These are phyloP conservation scores for Apodemia mormo DNA, from an alignment of 2,888 invertebrate genomes.

Conservation along the genomic window DNA sequence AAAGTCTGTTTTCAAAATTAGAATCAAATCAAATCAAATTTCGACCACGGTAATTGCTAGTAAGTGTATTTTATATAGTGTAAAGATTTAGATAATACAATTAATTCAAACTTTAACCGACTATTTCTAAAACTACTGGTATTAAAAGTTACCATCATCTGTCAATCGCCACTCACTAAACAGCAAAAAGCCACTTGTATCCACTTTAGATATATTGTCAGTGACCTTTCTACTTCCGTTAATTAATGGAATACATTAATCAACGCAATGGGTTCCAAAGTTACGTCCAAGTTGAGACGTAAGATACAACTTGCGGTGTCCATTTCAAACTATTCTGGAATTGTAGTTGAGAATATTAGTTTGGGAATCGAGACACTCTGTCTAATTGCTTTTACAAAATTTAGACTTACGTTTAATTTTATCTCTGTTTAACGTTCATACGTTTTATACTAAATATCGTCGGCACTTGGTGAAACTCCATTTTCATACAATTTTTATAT, in stretches of 20 bases:
- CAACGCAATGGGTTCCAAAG: slow-evolving; percentile 11
- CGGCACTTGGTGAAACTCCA: too few relatives aligned
- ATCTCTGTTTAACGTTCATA: too few relatives aligned
- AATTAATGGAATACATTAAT: slow-evolving; percentile 12
- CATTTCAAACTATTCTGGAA: slow-evolving; percentile 1
- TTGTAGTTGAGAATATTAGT: slow-evolving; percentile 1
- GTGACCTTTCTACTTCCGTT: slow-evolving; percentile 4
- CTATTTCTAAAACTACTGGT: background rate
- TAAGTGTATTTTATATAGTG: too few relatives aligned
- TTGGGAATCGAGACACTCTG: background rate
- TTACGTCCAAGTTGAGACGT: slow-evolving; percentile 11
- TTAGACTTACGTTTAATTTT: background rate
- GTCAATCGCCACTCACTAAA: background rate
- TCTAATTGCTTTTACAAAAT: slow-evolving; percentile 2
- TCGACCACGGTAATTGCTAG: too few relatives aligned
- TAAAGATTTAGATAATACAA: too few relatives aligned
- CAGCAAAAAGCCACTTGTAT: background rate
- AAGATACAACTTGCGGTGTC: slow-evolving; percentile 13
- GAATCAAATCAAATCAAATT: too few relatives aligned
- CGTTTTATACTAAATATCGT: too few relatives aligned
- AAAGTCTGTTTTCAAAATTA: too few relatives aligned
- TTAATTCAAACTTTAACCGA: too few relatives aligned
- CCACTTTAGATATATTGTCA: background rate
- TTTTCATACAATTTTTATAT: too few relatives aligned
- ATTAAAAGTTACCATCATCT: background rate